Conservation (phyloP, 2,797 vertebrate genomes). For the Lepus townsendii region DNA sequence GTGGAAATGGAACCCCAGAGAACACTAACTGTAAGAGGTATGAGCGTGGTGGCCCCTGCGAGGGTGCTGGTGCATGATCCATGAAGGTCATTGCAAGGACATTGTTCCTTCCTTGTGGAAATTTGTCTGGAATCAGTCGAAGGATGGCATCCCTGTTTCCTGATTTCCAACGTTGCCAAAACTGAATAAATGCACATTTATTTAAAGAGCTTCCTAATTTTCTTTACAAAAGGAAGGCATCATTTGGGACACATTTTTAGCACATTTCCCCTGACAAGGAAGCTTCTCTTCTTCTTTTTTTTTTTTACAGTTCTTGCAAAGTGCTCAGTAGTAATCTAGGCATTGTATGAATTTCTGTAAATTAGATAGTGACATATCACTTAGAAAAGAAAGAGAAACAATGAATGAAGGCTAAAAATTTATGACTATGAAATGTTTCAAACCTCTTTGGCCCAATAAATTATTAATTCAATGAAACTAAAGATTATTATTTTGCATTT, state of each 20-base stretch:
- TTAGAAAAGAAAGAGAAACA: neutral
- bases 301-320: neutral
- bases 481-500: neutral
- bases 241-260: neutral
- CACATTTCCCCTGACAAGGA: neutral
- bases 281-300: neutral
- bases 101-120: neutral
- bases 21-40: neutral
- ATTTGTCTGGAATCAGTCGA: neutral
- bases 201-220: neutral
- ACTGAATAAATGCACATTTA: neutral
- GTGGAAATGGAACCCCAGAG: conserved; percentile 54
- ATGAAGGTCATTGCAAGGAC: neutral
- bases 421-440: neutral
- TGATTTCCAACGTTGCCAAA: neutral
- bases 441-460: neutral
- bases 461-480: neutral
- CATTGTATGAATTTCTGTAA: neutral
- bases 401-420: neutral
- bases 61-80: neutral
- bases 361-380: neutral
- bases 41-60: neutral
- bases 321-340: neutral
- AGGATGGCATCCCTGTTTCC: neutral
- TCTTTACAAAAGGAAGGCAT: neutral